These are phyloP conservation scores for Dipus sagitta DNA, from an alignment of 2,797 vertebrate species.

Conservation along the genomic window DNA sequence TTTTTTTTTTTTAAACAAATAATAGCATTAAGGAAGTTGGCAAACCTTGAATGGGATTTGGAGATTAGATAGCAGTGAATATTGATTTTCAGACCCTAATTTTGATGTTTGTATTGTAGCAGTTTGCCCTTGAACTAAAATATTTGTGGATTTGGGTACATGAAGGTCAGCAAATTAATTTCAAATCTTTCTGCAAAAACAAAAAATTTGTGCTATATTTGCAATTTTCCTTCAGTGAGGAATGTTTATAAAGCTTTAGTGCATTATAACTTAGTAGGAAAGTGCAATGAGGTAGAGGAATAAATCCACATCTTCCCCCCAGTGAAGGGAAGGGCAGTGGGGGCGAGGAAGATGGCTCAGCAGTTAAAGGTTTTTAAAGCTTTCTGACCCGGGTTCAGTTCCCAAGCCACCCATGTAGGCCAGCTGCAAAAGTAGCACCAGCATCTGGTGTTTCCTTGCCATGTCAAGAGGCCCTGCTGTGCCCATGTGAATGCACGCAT, in stretches of 20 bases:
- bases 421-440: no score
- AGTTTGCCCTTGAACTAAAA: slow-evolving; percentile 15
- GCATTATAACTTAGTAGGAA: slow-evolving; percentile 6
- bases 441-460: no score
- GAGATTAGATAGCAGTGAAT: slow-evolving; percentile 8
- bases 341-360: no score
- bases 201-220: background rate
- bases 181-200: slow-evolving; percentile 32
- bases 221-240: slow-evolving; percentile 38
- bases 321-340: background rate
- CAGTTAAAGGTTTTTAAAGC: no score
- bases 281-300: background rate
- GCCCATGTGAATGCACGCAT: no score
- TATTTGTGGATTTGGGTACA: background rate
- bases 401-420: no score
- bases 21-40: background rate
- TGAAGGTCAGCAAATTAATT: slow-evolving; percentile 9
- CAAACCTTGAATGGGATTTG: background rate
- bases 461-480: no score
- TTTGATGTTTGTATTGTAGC: background rate
- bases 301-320: background rate
- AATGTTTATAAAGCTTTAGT: slow-evolving; percentile 1
- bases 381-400: no score
- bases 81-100: background rate
- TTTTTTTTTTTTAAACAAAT: slow-evolving; percentile 15